phyloP scores from a whole-genome alignment of 2,888 invertebrate genomes.

The Amphiduros pacificus region DNA sequence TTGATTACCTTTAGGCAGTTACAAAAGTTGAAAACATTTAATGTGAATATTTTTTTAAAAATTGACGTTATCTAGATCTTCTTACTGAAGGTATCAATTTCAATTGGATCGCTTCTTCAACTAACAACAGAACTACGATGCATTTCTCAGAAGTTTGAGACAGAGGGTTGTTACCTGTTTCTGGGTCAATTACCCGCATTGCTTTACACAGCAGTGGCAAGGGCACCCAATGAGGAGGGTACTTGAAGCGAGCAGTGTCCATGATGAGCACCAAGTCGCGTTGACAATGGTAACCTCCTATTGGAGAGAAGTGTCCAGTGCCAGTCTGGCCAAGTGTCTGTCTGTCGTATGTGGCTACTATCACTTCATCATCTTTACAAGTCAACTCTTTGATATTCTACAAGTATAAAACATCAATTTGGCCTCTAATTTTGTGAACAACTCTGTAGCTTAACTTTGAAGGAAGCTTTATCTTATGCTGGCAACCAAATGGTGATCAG shows the following conservation, averaged over 20 bases:
- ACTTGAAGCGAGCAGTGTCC: slow-evolving; percentile 60
- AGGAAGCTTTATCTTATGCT: too few species aligned
- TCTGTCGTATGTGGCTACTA: slow-evolving; percentile 48
- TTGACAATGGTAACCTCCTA: slow-evolving; percentile 56
- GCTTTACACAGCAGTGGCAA: slow-evolving; percentile 48
- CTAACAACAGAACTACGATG: not conserved
- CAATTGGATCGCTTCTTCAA: not conserved
- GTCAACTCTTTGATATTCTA: slow-evolving; percentile 31
- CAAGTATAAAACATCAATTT: too few species aligned
- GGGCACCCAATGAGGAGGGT: slow-evolving; percentile 59
- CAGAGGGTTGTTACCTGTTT: slow-evolving; percentile 37
- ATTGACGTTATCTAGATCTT: not conserved
- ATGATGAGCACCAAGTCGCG: slow-evolving; percentile 54
- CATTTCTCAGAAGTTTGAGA: too few species aligned
- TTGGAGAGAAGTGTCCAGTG: slow-evolving; percentile 56
- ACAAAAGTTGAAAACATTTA: not conserved
- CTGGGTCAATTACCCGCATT: slow-evolving; percentile 49
- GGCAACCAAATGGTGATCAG: too few species aligned
- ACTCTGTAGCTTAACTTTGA: too few species aligned
- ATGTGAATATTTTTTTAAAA: not conserved
- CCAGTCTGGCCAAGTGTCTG: slow-evolving; percentile 54
- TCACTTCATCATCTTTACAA: slow-evolving; percentile 31
- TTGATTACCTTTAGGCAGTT: too few species aligned
- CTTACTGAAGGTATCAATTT: not conserved
- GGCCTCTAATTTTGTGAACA: too few species aligned